phyloP scores from a whole-genome alignment of 2,797 vertebrate species.

The Rhyacichthys aspro region DNA sequence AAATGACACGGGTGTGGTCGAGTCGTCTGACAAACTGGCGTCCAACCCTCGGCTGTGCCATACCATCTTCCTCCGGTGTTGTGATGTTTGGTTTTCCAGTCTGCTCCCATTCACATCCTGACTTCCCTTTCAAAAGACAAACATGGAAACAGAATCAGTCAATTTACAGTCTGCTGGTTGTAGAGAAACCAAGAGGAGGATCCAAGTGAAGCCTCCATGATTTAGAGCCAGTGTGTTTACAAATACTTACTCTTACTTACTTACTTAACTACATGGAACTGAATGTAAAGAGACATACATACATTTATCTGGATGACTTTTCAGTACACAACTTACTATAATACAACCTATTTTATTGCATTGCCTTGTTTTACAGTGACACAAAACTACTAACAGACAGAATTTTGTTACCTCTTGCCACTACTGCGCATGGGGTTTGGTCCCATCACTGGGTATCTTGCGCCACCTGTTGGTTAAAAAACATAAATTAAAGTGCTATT shows the following conservation, averaged over 20 bases:
- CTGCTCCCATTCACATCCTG: constrained; percentile 26
- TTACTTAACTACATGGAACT: too few relatives aligned
- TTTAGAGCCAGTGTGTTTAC: too few relatives aligned
- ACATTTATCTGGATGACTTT: too few relatives aligned
- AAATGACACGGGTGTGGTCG: constrained; percentile 23
- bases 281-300: too few relatives aligned
- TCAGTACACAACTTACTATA: too few relatives aligned
- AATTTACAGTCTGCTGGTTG: constrained; percentile 66
- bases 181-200: constrained; percentile 52
- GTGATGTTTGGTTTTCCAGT: constrained; percentile 74
- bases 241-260: too few relatives aligned
- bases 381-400: too few relatives aligned
- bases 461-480: constrained; percentile 69
- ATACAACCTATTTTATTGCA: too few relatives aligned
- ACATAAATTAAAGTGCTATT: neutral
- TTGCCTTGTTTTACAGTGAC: too few relatives aligned
- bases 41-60: constrained; percentile 26
- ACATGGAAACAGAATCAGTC: constrained; percentile 62
- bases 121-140: constrained; percentile 43
- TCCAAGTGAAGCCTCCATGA: constrained; percentile 39
- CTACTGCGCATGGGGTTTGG: too few relatives aligned
- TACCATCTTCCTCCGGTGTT: constrained; percentile 32
- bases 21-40: constrained; percentile 21
- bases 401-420: too few relatives aligned
- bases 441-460: constrained; percentile 51